These are phyloP conservation scores for Odontamblyopus lacepedii DNA, from an alignment of 2,797 vertebrate genomes.

Conservation along the genomic window DNA sequence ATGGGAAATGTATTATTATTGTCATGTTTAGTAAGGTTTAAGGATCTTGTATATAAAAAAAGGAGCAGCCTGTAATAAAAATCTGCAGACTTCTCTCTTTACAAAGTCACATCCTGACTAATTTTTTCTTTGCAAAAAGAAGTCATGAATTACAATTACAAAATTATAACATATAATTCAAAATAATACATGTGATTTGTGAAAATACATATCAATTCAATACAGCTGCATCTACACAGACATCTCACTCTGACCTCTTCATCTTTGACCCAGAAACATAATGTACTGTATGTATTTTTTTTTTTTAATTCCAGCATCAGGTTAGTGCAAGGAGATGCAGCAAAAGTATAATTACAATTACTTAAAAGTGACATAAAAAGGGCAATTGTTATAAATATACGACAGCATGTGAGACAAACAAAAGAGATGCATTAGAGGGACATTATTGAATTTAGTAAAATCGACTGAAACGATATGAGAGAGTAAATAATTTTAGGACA, in stretches of 20 bases:
- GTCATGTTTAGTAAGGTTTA: conserved; percentile 12
- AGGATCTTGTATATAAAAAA: background rate
- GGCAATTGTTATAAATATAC: background rate
- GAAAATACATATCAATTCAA: too few relatives aligned
- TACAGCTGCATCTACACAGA: too few relatives aligned
- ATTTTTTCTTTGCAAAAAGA: too few relatives aligned
- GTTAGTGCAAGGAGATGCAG: background rate
- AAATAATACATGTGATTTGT: too few relatives aligned
- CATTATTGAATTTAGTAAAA: background rate
- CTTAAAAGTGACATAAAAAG: background rate
- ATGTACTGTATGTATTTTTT: background rate
- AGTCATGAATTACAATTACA: too few relatives aligned
- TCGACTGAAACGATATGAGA: background rate
- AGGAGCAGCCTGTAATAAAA: background rate
- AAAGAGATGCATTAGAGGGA: background rate
- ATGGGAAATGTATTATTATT: background rate
- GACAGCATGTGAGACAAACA: background rate
- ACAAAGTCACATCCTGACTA: too few relatives aligned
- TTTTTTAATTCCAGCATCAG: conserved; percentile 1
- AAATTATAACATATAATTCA: too few relatives aligned
- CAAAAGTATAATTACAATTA: background rate
- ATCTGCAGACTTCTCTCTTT: too few relatives aligned
- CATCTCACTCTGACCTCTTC: background rate
- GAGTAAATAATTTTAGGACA: background rate
- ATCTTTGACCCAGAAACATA: background rate